These are phyloP conservation scores for Gouania willdenowi DNA, from an alignment of 2,797 vertebrate genomes.

Conservation along the genomic window DNA sequence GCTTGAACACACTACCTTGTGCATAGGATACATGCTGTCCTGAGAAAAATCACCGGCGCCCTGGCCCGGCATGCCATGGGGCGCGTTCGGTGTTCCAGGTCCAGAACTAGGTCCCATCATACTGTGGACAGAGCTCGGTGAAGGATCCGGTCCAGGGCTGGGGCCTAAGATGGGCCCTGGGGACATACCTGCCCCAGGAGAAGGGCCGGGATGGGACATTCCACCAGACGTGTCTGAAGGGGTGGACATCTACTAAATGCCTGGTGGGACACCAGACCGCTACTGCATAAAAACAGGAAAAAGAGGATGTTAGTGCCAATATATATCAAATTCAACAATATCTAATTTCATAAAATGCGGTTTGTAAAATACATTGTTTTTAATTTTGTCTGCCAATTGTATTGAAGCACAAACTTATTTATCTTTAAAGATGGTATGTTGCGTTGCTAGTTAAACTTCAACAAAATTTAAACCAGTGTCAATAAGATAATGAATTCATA, in stretches of 20 bases:
- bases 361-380: no score
- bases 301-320: not conserved
- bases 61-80: slow-evolving; percentile 84
- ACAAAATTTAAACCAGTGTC: no score
- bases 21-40: slow-evolving; percentile 88
- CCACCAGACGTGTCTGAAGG: slow-evolving; percentile 85
- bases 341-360: no score
- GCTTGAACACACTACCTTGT: no score
- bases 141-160: slow-evolving; percentile 94
- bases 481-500: no score
- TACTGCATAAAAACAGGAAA: not conserved
- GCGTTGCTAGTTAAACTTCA: no score
- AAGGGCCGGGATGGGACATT: slow-evolving; percentile 95
- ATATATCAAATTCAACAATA: no score
- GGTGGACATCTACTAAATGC: slow-evolving; percentile 85
- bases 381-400: no score
- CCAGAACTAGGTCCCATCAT: slow-evolving; percentile 95
- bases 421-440: no score
- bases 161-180: slow-evolving; percentile 94
- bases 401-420: no score
- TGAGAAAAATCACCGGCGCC: slow-evolving; percentile 86
- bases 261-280: slow-evolving; percentile 28
- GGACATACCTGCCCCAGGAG: slow-evolving; percentile 90
- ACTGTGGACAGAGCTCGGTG: slow-evolving; percentile 94
- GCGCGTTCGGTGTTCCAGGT: slow-evolving; percentile 88